Conservation (phyloP, 2,113 vertebrate species). For the Cisticola juncidis region DNA sequence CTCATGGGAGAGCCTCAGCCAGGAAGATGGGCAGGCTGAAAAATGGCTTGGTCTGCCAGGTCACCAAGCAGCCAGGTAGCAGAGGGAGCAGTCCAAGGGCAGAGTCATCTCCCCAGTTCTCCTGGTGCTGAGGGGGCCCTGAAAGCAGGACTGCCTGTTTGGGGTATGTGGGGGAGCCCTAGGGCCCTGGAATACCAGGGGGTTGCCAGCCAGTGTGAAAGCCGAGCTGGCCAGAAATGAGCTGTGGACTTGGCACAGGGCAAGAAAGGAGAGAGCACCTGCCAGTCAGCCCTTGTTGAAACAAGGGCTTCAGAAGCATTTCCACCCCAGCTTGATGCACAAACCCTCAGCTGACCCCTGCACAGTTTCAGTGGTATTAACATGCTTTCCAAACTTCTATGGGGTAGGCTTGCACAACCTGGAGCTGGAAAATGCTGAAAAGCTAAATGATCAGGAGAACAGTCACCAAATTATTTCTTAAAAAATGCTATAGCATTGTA, state of each 20-base stretch:
- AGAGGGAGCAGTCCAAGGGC: not conserved
- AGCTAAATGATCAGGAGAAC: not conserved
- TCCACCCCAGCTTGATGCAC: not conserved
- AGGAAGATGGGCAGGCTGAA: not conserved
- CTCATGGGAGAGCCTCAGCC: not conserved
- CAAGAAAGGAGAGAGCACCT: not conserved
- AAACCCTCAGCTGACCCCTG: not conserved
- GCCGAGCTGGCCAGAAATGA: not conserved
- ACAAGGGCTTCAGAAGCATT: not conserved
- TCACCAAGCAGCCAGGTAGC: not conserved
- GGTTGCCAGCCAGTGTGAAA: not conserved
- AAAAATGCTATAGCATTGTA: not conserved
- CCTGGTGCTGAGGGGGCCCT: fast-evolving
- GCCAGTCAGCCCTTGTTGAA: not conserved
- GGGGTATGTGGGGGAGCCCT: not conserved
- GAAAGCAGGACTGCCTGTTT: not conserved
- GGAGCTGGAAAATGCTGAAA: not conserved
- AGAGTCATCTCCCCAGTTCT: not conserved
- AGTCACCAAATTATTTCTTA: not conserved
- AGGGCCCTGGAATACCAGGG: not conserved
- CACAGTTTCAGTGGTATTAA: not conserved
- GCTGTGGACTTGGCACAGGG: not conserved
- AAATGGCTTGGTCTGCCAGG: not conserved
- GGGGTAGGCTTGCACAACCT: not conserved
- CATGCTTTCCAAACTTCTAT: not conserved